These are phyloP conservation scores for Potorous gilbertii DNA, from an alignment of 2,797 vertebrate genomes.

Conservation along the genomic window DNA sequence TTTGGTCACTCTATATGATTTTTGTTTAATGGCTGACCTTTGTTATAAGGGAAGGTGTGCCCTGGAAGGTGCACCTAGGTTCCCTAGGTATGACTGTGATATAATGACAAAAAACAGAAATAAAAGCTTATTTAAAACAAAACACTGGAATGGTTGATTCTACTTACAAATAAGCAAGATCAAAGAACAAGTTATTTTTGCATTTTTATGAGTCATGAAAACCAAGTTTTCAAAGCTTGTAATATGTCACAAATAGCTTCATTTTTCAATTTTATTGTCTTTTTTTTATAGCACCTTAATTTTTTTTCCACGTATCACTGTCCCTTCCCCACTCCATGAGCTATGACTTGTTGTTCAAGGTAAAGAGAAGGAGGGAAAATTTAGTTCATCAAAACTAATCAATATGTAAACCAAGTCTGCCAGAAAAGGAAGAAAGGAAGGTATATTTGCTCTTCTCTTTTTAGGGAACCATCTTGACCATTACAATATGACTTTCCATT, in stretches of 20 bases:
- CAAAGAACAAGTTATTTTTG: slow-evolving; percentile 33
- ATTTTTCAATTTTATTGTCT: not conserved
- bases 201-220: not conserved
- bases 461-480: not conserved
- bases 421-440: not conserved
- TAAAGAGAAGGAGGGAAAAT: not conserved
- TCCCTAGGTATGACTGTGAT: not conserved
- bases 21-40: not conserved
- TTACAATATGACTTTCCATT: not conserved
- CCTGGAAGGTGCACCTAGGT: not conserved
- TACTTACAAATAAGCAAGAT: not conserved
- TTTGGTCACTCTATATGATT: not conserved
- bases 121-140: not conserved
- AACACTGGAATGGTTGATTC: not conserved
- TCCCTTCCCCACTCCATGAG: not conserved
- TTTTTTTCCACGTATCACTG: not conserved
- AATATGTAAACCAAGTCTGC: not conserved
- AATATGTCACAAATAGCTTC: slow-evolving; percentile 22
- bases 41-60: not conserved
- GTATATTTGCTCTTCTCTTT: not conserved
- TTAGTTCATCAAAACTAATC: not conserved
- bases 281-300: not conserved
- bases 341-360: not conserved
- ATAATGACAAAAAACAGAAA: not conserved
- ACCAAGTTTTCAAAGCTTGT: slow-evolving; percentile 26